phyloP scores from a whole-genome alignment of 2,888 invertebrate species.

The Tryphoninae sp. region DNA sequence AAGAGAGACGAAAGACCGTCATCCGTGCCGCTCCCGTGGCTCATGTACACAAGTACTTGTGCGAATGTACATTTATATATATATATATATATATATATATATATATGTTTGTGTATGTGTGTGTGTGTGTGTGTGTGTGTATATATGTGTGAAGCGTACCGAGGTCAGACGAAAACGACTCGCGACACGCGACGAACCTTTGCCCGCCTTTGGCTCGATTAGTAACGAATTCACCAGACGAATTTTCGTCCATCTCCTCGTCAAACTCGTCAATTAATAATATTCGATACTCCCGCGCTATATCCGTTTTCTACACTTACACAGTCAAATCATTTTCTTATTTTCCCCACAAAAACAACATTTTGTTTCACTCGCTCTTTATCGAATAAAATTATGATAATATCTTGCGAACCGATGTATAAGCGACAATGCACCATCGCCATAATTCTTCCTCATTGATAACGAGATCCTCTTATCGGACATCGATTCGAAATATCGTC shows the following conservation, averaged over 20 bases:
- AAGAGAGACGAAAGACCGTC: slow-evolving; percentile 39
- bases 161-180: slow-evolving; percentile 57
- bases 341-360: too few relatives aligned
- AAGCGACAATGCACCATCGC: not conserved
- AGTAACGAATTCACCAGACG: too few relatives aligned
- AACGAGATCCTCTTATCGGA: too few relatives aligned
- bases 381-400: not conserved
- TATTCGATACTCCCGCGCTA: too few relatives aligned
- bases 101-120: too few relatives aligned
- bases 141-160: slow-evolving; percentile 10
- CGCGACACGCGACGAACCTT: slow-evolving; percentile 51
- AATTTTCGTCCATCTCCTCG: too few relatives aligned
- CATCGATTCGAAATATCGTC: too few relatives aligned
- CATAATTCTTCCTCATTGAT: not conserved
- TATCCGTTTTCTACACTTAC: too few relatives aligned
- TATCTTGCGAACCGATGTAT: not conserved
- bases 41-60: slow-evolving; percentile 26
- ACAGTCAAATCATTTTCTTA: too few relatives aligned
- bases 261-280: too few relatives aligned
- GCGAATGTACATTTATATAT: slow-evolving; percentile 7
- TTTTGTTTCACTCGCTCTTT: not conserved
- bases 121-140: too few relatives aligned
- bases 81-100: not conserved
- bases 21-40: slow-evolving; percentile 36
- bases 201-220: slow-evolving; percentile 16